Percentiles rank a stretch among this genome's conserved stretches.
These are phyloP conservation scores for sheep (Ovis aries) DNA, from an alignment of 2,113 vertebrate genomes.

Conservation along the genomic window ARS-UI_Ramb_v3.0 NC_056066.1:55737001-55737500, in stretches of 20 bases:
- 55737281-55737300: not conserved
- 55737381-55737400: not conserved
- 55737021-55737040: not conserved
- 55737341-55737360: not conserved
- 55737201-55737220: rapidly evolving
- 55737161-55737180: not conserved
- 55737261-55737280: not conserved
- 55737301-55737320: not conserved
- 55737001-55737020: rapidly evolving
- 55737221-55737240: no score
- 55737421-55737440: not conserved
- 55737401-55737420: not conserved
- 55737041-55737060: not conserved
- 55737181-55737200: not conserved
- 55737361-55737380: not conserved
- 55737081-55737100: not conserved
- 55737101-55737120: not conserved
- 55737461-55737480: not conserved
- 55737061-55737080: not conserved
- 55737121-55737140: not conserved
- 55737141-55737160: not conserved
- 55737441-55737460: not conserved
- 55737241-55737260: rapidly evolving
- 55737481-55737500: not conserved
- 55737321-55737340: not conserved